Evolutionary conservation across 2,888 invertebrate genomes (phyloP).

Genomic region (Ochropleura plecta): DNA sequence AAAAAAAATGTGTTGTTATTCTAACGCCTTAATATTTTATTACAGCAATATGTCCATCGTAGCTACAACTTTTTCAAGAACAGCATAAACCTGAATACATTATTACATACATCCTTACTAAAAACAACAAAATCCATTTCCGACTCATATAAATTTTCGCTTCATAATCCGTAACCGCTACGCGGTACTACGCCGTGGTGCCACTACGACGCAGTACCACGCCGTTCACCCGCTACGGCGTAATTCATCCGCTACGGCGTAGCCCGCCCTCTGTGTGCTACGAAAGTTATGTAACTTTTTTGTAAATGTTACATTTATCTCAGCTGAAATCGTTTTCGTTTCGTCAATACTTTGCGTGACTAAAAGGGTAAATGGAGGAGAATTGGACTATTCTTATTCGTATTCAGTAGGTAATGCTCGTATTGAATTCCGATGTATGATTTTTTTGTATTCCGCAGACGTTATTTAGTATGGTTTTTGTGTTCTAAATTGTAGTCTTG

Average conservation of each 20-base stretch:
- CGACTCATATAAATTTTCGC: conserved; percentile 19
- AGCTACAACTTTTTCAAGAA: too few relatives aligned
- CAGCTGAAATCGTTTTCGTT: conserved; percentile 37
- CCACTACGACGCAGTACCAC: conserved; percentile 51
- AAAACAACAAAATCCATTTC: conserved; percentile 1
- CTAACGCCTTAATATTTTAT: background rate
- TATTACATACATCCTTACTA: background rate
- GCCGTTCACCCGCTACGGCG: conserved; percentile 46
- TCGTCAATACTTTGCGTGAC: conserved; percentile 52
- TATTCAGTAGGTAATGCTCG: conserved; percentile 24
- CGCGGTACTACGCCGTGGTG: conserved; percentile 36
- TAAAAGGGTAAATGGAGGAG: conserved; percentile 39
- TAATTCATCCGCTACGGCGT: conserved; percentile 43
- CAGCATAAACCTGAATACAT: background rate
- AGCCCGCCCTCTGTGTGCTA: conserved; percentile 46
- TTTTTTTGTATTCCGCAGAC: conserved; percentile 13
- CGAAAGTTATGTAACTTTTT: conserved; percentile 44
- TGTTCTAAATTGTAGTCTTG: background rate
- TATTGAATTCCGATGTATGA: conserved; percentile 31
- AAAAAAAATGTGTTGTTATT: background rate
- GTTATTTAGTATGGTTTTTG: conserved; percentile 2
- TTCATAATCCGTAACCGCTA: conserved; percentile 44
- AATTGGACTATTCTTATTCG: conserved; percentile 33
- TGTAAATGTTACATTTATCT: conserved; percentile 44
- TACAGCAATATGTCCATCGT: background rate